Evolutionary conservation across 2,113 vertebrate species (phyloP), one percentile per base, ranked within the genome.

Genomic region (Cyanoderma ruficeps): DNA sequence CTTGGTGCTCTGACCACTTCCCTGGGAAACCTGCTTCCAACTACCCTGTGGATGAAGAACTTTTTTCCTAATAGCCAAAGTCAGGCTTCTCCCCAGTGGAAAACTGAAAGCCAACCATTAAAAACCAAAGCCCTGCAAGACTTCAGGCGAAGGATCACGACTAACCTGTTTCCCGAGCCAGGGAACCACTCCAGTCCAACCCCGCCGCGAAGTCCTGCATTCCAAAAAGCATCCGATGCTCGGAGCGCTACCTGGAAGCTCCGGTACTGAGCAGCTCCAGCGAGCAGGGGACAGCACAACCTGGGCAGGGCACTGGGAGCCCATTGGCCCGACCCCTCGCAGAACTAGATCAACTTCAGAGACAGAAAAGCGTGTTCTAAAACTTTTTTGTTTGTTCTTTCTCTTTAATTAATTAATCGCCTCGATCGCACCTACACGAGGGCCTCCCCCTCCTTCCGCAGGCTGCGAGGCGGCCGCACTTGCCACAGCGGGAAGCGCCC

Each of bases 161-260:
- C 17, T 5, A 24, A 49, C 35, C 24, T 15, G 11, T 15, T 37
- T 28, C 28, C 6, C 2, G 2, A 61, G 22, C 6, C 17, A 2
- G 28, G 17, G 12, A 60, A 47, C 4, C 5, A 10, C 24, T 49
- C 24, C 8, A 0, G 4, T 13, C 5, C 12, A 5, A 42, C 18
- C 52, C 44, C 3, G 2, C 21, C 11, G 72, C 27, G 11, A 30
- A 68, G 13, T 24, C 25, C 49, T 33, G 42, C 10, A 27, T 22
- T 39, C 18, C 71, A 15, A 11, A 1, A 30, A 0, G 1, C 49
- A 30, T 23, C 18, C 6, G 1, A 6, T 37, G 47, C 25, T 47
- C 44, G 8, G 10, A 12, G 57, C 27, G 3, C 18, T 13, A 20
- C 33, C 33, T 13, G 22, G 1, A 41, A 9, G 52, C 18, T 18